Evolutionary conservation across 2,888 invertebrate species (phyloP), one percentile per base, ranked within the genome.

Genomic region (Drosophila nr. perissopoda): DNA sequence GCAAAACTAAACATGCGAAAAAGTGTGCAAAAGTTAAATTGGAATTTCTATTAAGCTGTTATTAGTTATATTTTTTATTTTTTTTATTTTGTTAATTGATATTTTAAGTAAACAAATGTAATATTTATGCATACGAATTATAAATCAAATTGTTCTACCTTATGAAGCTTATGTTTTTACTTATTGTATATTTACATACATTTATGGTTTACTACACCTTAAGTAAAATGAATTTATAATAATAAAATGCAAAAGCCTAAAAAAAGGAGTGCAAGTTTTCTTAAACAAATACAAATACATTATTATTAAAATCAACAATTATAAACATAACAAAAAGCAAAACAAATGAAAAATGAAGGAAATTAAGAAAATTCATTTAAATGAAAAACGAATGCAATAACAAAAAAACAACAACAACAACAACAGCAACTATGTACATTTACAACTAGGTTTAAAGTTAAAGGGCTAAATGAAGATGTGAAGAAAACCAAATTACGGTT

Each of bases 211-310:
- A 64, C 59, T 88, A 88, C 78, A 79, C 76, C 76, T 76, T 87
- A 88, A 89, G 79, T 79, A 71, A 73, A 77, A 81, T 83, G 77
- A 88, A 90, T 90, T 91, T 88, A 88, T 68, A 79, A 70, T 82
- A 76, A 64, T 70, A 68, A 59, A 81, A 68, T 40, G 56, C 60
- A 57, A 66, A 53, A 61, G 65, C 48, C 60, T 61, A 53, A 60
- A 51, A 81, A 54, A 25, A 16, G 46, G 60, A 70, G 64, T 74
- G 79, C 81, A 78, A 81, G 73, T 83, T 91, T 76, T 88, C 87
- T 87, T 82, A 77, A 80, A 25, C 25, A 36, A 54, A 36, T 54
- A 78, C 73, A 81, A 59, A 74, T 56, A 76, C 61, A 67, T 51
- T 59, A 77, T 69, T 61, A 56, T 31, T 42, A 59, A 68, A 54